These are phyloP conservation scores for Resseliella maxima DNA, from an alignment of 2,888 invertebrate genomes.

Conservation along the genomic window DNA sequence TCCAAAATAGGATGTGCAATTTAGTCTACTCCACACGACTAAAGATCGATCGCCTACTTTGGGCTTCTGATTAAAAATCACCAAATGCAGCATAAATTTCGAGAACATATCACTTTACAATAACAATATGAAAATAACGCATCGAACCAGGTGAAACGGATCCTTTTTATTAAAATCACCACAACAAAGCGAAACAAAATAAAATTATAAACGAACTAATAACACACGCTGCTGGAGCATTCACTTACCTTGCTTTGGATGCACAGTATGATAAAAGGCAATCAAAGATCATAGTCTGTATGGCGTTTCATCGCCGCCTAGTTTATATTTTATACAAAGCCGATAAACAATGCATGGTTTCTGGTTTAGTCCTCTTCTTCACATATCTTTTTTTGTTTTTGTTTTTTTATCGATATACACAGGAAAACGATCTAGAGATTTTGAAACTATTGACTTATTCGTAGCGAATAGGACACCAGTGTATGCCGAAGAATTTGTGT, in stretches of 20 bases:
- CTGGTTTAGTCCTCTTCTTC: neutral
- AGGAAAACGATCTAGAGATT: neutral
- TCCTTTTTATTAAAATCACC: constrained; percentile 23
- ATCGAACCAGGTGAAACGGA: constrained; percentile 12
- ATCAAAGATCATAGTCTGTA: neutral
- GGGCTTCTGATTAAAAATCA: neutral
- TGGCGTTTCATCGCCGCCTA: constrained; percentile 23
- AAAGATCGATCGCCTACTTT: constrained; percentile 7
- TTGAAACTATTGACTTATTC: constrained; percentile 35
- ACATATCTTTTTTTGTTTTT: neutral
- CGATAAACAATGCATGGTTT: constrained; percentile 31
- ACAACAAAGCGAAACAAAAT: neutral
- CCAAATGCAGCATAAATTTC: neutral
- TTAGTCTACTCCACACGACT: neutral
- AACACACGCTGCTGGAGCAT: constrained; percentile 27
- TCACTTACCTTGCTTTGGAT: neutral
- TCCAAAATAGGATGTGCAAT: constrained; percentile 32
- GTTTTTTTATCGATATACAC: neutral
- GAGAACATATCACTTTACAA: neutral
- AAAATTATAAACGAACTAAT: constrained; percentile 33
- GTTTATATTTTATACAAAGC: neutral
- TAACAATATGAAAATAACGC: neutral
- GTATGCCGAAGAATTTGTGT: constrained; percentile 8
- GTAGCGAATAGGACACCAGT: neutral
- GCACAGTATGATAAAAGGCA: constrained; percentile 27